phyloP scores from a whole-genome alignment of 2,797 vertebrate species.

The Cyclopterus lumpus region DNA sequence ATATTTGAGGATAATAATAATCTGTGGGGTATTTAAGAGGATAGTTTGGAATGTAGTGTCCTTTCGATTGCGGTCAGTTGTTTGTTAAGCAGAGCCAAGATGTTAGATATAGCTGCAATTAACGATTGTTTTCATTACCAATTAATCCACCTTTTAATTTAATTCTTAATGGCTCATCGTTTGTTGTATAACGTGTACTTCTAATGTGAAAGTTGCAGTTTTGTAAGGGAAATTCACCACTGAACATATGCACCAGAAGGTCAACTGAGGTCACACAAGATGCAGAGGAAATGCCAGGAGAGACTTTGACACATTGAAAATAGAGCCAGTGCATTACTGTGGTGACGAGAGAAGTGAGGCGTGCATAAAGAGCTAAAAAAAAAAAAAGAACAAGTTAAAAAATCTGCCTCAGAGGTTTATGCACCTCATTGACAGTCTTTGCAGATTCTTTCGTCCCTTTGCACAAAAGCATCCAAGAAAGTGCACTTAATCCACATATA shows the following conservation, averaged over 20 bases:
- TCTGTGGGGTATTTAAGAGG: slow-evolving; percentile 1
- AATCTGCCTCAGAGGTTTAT: slow-evolving; percentile 22
- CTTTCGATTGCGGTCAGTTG: not conserved
- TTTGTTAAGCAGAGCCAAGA: not conserved
- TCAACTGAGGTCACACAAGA: not conserved
- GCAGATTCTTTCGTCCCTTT: slow-evolving; percentile 7
- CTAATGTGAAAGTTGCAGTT: not conserved
- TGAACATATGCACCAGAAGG: not conserved
- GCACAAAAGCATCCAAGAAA: slow-evolving; percentile 18
- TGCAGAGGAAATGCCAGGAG: slow-evolving; percentile 1
- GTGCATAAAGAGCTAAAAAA: slow-evolving; percentile 10
- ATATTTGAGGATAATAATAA: slow-evolving; percentile 3
- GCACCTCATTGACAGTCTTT: slow-evolving; percentile 35
- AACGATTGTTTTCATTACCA: not conserved
- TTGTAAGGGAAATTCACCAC: not conserved
- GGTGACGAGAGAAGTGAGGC: slow-evolving; percentile 1
- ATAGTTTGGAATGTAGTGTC: not conserved
- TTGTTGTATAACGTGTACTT: not conserved
- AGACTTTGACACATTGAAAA: slow-evolving; percentile 13
- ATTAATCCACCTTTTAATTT: slow-evolving; percentile 1
- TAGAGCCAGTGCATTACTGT: not conserved
- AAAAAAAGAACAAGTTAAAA: slow-evolving; percentile 11
- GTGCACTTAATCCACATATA: slow-evolving; percentile 21
- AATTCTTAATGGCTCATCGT: not conserved
- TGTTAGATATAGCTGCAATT: not conserved